Conservation (phyloP, 2,113 vertebrate species). For the Cichladusa arquata region DNA sequence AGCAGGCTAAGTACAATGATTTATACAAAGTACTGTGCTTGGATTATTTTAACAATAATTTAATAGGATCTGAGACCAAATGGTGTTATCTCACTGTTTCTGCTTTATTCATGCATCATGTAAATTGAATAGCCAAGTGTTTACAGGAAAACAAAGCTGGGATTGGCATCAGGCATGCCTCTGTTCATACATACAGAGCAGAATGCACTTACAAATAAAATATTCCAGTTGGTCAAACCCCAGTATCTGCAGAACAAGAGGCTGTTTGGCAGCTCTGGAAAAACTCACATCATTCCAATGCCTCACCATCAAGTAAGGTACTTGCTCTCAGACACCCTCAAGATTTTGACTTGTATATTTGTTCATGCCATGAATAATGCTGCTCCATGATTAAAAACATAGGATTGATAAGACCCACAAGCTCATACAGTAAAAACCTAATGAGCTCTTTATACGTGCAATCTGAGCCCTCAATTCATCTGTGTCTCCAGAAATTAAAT, state of each 20-base stretch:
- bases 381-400: neutral
- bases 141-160: neutral
- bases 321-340: neutral
- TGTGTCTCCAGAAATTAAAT: neutral
- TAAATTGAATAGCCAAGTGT: conserved; percentile 8
- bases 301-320: neutral
- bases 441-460: neutral
- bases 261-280: neutral
- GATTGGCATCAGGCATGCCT: neutral
- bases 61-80: conserved; percentile 14
- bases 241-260: neutral
- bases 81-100: neutral
- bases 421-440: neutral
- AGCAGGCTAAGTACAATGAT: neutral
- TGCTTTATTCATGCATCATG: neutral
- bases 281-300: neutral
- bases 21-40: neutral
- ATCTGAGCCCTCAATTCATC: neutral
- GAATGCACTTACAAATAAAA: neutral
- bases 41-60: conserved; percentile 9
- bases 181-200: neutral
- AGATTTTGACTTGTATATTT: neutral
- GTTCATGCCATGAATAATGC: neutral
- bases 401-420: neutral
- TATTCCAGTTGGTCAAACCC: neutral